These are phyloP conservation scores for Apodemia zela DNA, from an alignment of 2,888 invertebrate genomes.

Conservation along the genomic window DNA sequence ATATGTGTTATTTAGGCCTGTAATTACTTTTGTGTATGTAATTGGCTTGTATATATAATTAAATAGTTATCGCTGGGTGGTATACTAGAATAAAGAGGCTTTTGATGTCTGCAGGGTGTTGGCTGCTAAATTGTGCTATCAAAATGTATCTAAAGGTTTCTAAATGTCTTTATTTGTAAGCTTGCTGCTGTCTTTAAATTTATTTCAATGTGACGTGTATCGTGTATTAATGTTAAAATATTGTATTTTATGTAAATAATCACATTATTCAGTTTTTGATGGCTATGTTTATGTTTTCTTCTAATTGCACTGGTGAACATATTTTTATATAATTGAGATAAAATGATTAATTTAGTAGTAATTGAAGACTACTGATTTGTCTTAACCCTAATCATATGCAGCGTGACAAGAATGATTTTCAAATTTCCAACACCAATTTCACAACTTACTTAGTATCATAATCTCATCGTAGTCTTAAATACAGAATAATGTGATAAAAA, in stretches of 20 bases:
- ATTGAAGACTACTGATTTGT: too few species aligned
- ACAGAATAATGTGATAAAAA: conserved; percentile 37
- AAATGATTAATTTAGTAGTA: too few species aligned
- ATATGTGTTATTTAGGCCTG: conserved; percentile 13
- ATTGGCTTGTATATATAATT: conserved; percentile 24
- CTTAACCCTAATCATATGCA: too few species aligned
- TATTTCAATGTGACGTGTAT: conserved; percentile 40
- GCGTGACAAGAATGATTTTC: conserved; percentile 5
- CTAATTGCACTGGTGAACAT: neutral
- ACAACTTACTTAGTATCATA: neutral
- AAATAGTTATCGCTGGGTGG: conserved; percentile 60
- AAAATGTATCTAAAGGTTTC: conserved; percentile 36
- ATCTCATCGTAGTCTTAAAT: conserved; percentile 22
- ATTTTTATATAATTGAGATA: too few species aligned
- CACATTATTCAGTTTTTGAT: conserved; percentile 28
- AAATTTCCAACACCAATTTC: too few species aligned
- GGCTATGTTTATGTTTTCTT: conserved; percentile 22
- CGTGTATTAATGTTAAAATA: conserved; percentile 35
- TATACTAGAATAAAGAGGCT: conserved; percentile 60
- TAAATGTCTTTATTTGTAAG: conserved; percentile 51
- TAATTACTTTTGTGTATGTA: conserved; percentile 5
- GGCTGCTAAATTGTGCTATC: conserved; percentile 57
- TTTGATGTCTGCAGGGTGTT: conserved; percentile 79
- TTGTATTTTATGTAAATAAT: conserved; percentile 38
- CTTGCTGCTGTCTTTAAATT: conserved; percentile 55